Evolutionary conservation across 1,140 invertebrate species (phyloP).

Genomic region (Drosophila watanabei): DNA sequence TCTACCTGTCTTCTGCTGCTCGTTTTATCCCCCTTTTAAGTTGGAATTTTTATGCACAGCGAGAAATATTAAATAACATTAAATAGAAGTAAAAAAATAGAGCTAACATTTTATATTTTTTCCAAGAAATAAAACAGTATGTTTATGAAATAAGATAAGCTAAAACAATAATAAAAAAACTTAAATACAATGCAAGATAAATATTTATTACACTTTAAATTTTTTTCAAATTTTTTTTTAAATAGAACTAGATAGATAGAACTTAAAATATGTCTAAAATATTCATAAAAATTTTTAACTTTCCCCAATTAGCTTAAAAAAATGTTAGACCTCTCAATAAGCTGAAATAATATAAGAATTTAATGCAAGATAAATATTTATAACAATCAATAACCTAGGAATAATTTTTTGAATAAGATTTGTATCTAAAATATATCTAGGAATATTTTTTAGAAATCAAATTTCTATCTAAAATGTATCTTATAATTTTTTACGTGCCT

Average conservation of each 20-base stretch:
- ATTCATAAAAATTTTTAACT: no score
- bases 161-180: background rate
- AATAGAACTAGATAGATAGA: no score
- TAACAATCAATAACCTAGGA: no score
- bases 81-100: background rate
- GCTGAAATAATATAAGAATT: no score
- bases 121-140: background rate
- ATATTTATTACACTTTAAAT: background rate
- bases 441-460: no score
- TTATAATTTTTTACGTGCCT: no score
- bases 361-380: background rate
- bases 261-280: background rate
- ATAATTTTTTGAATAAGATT: no score
- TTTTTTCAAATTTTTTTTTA: background rate
- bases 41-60: slow-evolving; percentile 25
- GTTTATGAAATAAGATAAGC: background rate
- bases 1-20: slow-evolving; percentile 29
- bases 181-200: background rate
- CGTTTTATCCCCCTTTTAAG: slow-evolving; percentile 4
- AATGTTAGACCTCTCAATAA: no score
- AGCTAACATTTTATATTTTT: background rate
- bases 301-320: no score
- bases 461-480: no score
- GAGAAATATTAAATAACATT: background rate
- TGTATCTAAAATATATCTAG: no score